Conservation (phyloP, 2,888 invertebrate species). For the Sminthurides aquaticus region DNA sequence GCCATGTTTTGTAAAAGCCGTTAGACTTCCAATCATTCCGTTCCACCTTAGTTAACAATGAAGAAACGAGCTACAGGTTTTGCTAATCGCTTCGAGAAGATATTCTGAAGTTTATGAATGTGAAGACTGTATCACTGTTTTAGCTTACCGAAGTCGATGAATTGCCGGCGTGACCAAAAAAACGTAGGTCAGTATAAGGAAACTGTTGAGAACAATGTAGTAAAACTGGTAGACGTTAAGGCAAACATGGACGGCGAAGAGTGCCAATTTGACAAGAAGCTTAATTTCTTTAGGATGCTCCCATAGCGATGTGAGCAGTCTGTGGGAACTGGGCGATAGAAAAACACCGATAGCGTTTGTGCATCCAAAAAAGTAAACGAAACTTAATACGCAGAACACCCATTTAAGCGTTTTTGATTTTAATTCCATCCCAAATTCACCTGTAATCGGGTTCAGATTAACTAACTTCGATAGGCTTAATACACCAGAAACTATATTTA, state of each 20-base stretch:
- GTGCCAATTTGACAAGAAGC: background rate
- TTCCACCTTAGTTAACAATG: background rate
- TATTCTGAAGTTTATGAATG: background rate
- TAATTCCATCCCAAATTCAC: background rate
- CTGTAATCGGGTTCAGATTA: background rate
- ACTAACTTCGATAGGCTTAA: no score
- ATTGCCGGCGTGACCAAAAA: background rate
- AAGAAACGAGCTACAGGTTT: background rate
- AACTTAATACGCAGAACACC: background rate
- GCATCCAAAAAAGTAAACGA: slow-evolving; percentile 2
- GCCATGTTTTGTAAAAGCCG: background rate
- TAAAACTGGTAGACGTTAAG: slow-evolving; percentile 2
- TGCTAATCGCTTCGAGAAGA: background rate
- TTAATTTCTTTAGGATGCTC: background rate
- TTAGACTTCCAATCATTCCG: background rate
- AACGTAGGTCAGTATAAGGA: slow-evolving; percentile 1
- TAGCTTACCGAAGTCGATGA: background rate
- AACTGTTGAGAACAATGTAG: background rate
- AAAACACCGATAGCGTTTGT: slow-evolving; percentile 1
- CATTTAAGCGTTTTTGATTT: background rate
- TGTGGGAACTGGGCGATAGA: background rate
- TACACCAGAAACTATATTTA: no score
- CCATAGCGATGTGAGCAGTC: background rate
- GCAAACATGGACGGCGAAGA: slow-evolving; percentile 1
- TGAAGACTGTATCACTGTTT: background rate